Evolutionary conservation across 2,797 vertebrate genomes (phyloP).

Genomic region (Fundulus diaphanus): DNA sequence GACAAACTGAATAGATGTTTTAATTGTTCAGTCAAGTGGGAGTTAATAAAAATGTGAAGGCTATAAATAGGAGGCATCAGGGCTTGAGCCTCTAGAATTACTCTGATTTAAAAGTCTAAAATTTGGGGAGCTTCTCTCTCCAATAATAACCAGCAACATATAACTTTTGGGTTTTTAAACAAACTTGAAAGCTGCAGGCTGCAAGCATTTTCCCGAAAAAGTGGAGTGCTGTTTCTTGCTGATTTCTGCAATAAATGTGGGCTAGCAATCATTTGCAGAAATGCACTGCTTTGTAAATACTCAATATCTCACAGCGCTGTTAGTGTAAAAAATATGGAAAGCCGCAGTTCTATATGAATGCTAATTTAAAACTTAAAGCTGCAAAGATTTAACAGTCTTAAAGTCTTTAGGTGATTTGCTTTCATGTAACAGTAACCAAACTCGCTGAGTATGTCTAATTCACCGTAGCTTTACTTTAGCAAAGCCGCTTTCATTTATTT

Average conservation of each 20-base stretch:
- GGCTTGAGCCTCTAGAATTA: conserved; percentile 9
- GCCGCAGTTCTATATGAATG: conserved; percentile 51
- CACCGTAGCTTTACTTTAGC: conserved; percentile 46
- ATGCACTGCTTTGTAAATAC: conserved; percentile 42
- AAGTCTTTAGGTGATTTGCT: conserved; percentile 79
- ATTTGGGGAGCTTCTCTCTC: conserved; percentile 10
- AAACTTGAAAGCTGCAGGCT: conserved; percentile 30
- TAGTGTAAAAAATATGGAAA: conserved; percentile 57
- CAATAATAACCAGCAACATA: conserved; percentile 20
- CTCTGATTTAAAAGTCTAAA: conserved; percentile 20
- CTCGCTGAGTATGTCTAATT: conserved; percentile 70
- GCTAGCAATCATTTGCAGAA: conserved; percentile 42
- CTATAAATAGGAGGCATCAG: not conserved
- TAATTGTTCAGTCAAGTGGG: conserved; percentile 9
- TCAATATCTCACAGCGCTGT: conserved; percentile 44
- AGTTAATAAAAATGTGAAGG: not conserved
- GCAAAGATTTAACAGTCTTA: conserved; percentile 84
- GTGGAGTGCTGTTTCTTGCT: conserved; percentile 18
- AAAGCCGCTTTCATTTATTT: conserved; percentile 52
- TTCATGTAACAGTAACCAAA: conserved; percentile 64
- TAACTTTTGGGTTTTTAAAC: not conserved
- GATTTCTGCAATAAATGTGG: conserved; percentile 36
- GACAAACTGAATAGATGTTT: not conserved
- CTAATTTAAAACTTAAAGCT: conserved; percentile 75
- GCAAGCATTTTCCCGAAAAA: conserved; percentile 22